phyloP scores from a whole-genome alignment of 2,888 invertebrate genomes.

The Anodontia alba region DNA sequence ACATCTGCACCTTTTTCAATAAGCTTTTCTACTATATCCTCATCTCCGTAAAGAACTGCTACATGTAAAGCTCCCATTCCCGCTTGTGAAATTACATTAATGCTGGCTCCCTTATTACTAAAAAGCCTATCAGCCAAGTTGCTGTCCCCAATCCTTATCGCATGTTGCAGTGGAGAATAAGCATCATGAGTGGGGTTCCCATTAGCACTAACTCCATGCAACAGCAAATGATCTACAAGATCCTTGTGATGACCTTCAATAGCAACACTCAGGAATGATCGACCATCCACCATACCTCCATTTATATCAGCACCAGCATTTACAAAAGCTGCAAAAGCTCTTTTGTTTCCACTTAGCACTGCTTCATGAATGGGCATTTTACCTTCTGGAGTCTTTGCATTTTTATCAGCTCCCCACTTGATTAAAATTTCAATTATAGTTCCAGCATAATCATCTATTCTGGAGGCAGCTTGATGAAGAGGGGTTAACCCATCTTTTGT shows the following conservation, averaged over 20 bases:
- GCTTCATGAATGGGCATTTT: constrained; percentile 57
- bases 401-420: constrained; percentile 39
- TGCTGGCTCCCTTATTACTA: constrained; percentile 26
- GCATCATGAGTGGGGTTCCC: constrained; percentile 23
- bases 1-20: constrained; percentile 53
- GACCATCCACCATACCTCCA: constrained; percentile 34
- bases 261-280: constrained; percentile 47
- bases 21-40: constrained; percentile 34
- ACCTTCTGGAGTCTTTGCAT: constrained; percentile 32
- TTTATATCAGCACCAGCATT: constrained; percentile 40
- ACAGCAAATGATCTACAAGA: constrained; percentile 15
- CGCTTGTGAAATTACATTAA: constrained; percentile 36
- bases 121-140: constrained; percentile 41
- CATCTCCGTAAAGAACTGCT: constrained; percentile 50
- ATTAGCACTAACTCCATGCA: constrained; percentile 1
- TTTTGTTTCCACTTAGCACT: constrained; percentile 33
- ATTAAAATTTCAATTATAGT: constrained; percentile 42
- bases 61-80: constrained; percentile 62
- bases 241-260: constrained; percentile 35
- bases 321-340: constrained; percentile 32
- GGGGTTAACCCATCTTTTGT: constrained; percentile 52
- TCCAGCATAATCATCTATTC: constrained; percentile 32
- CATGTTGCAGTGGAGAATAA: constrained; percentile 49
- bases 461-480: constrained; percentile 47
- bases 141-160: constrained; percentile 47